Evolutionary conservation across 2,888 invertebrate species (phyloP).

Genomic region (Glyphotaelius pellucidus): DNA sequence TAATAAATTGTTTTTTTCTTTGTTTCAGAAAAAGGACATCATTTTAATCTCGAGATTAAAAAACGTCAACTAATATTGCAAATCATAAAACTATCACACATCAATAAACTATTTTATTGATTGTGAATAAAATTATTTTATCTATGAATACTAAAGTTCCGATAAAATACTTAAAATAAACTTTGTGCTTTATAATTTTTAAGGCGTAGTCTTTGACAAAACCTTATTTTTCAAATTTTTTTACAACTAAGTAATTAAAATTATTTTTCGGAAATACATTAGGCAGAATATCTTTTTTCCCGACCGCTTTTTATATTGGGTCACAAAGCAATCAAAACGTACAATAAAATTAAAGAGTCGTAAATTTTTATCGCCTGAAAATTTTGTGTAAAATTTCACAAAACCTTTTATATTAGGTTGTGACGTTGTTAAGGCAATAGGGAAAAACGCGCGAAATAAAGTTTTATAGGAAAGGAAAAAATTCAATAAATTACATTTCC

Average conservation of each 20-base stretch:
- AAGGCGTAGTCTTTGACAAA: not conserved
- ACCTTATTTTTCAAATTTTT: not conserved
- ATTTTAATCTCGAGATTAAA: not conserved
- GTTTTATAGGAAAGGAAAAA: not conserved
- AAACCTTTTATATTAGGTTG: no score
- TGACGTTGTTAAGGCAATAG: not conserved
- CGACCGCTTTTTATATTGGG: no score
- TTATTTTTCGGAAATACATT: not conserved
- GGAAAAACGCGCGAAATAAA: not conserved
- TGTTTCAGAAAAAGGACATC: not conserved
- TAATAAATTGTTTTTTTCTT: not conserved
- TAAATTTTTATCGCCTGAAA: not conserved
- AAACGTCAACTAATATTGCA: not conserved
- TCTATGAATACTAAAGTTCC: not conserved
- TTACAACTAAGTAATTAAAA: not conserved
- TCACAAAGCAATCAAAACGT: no score
- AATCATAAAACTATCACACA: not conserved
- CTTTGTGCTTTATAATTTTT: not conserved
- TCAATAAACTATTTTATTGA: not conserved
- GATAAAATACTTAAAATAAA: not conserved
- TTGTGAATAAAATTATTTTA: not conserved
- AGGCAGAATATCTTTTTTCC: no score
- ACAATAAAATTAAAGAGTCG: not conserved
- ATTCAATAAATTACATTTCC: no score
- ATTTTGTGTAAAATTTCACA: no score